Conservation (phyloP, 1,140 invertebrate genomes). For the Bactericera cockerelli region DNA sequence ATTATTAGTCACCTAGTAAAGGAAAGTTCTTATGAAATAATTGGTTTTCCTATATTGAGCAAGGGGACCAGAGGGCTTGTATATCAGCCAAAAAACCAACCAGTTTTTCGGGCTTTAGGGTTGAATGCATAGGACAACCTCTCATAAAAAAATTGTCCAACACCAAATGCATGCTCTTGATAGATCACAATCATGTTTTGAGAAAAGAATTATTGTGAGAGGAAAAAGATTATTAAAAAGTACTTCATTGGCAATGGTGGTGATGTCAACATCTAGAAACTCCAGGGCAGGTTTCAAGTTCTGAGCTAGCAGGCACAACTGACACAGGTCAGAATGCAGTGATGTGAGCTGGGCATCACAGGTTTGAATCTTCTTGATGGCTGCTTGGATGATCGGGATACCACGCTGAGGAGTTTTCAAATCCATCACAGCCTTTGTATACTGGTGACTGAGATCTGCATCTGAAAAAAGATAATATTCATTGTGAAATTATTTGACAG, state of each 20-base stretch:
- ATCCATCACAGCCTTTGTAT: conserved; percentile 62
- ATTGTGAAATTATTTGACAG: conserved; percentile 16
- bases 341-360: conserved; percentile 79
- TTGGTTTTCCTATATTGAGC: too few relatives aligned
- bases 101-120: too few relatives aligned
- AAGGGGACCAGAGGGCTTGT: too few relatives aligned
- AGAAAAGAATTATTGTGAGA: too few relatives aligned
- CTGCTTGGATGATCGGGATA: conserved; percentile 64
- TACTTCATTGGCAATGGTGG: conserved; percentile 73
- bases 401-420: conserved; percentile 62
- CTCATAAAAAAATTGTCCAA: too few relatives aligned
- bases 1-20: too few relatives aligned
- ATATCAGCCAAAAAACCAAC: too few relatives aligned
- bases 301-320: conserved; percentile 78
- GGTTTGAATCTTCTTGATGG: conserved; percentile 76
- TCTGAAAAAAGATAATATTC: conserved; percentile 41
- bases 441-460: conserved; percentile 71
- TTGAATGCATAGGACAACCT: too few relatives aligned
- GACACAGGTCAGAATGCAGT: conserved; percentile 84
- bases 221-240: too few relatives aligned
- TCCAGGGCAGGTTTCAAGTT: conserved; percentile 81
- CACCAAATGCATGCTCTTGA: too few relatives aligned
- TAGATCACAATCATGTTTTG: too few relatives aligned
- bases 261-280: conserved; percentile 80
- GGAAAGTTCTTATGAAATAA: too few relatives aligned